Evolutionary conservation across 2,888 invertebrate species (phyloP).

Genomic region (Troides aeacus): DNA sequence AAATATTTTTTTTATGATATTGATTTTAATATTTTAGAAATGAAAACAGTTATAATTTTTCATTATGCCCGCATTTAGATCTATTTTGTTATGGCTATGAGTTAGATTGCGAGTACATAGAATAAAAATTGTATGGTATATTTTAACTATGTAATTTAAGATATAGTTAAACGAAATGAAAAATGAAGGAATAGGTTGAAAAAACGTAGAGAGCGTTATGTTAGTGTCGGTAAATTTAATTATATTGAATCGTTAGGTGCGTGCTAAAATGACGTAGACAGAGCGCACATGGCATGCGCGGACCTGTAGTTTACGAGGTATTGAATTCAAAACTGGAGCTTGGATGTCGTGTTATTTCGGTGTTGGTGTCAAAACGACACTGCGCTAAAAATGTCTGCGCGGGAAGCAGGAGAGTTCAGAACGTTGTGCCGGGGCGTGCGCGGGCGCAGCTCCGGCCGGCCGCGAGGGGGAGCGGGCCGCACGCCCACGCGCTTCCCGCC

Average conservation of each 20-base stretch:
- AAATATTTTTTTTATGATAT: no score
- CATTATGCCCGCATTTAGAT: no score
- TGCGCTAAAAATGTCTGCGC: conserved; percentile 75
- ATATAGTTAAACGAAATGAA: no score
- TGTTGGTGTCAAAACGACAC: conserved; percentile 78
- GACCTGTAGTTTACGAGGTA: conserved; percentile 52
- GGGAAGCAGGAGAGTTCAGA: conserved; percentile 43
- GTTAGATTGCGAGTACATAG: no score
- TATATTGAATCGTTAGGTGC: conserved; percentile 3
- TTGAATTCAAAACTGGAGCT: conserved; percentile 59
- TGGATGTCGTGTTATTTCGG: conserved; percentile 73
- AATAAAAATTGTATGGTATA: no score
- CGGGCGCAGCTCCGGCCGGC: conserved; percentile 36
- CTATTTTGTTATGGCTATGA: no score
- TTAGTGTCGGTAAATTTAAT: no score
- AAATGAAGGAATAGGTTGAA: no score
- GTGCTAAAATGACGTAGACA: conserved; percentile 10
- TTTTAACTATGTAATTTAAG: no score
- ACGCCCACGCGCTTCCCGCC: conserved; percentile 72
- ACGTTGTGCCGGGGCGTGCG: conserved; percentile 38
- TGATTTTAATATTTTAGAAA: no score
- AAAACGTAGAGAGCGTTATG: no score
- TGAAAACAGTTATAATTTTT: no score
- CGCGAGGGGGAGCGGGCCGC: conserved; percentile 43
- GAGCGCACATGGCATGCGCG: conserved; percentile 27